Evolutionary conservation across 2,888 invertebrate genomes (phyloP), one percentile per base, ranked within the genome.

Genomic region (Microctonus hyperodae): DNA sequence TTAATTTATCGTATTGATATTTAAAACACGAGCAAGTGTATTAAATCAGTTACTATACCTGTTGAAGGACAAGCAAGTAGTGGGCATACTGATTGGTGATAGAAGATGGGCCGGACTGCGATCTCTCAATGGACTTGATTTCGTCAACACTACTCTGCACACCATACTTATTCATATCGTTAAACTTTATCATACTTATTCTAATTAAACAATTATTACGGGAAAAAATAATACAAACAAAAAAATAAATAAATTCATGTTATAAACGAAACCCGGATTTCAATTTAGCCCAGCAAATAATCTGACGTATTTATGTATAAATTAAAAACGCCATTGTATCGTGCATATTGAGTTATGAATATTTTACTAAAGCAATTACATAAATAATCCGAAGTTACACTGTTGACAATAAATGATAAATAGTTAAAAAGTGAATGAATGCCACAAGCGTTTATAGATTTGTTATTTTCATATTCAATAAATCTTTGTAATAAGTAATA

Each of bases 31-130:
- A 61, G 57, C 48, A 66, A 57, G 28, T 28, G 13, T 11, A 60
- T 60, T 62, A 51, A 66, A 48, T 61, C 33, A 57, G 74, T 71
- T 76, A 77, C 75, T 73, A 67, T 88, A 89, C 88, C 88, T 88
- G 87, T 86, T 87, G 81, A 86, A 88, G 76, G 87, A 88, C 74
- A 87, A 85, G 73, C 73, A 79, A 75, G 86, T 83, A 76, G 87
- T 82, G 75, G 88, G 87, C 86, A 88, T 88, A 84, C 86, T 87
- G 83, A 88, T 88, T 72, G 88, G 88, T 78, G 88, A 87, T 76
- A 88, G 85, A 78, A 87, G 86, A 79, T 84, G 81, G 64, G 83
- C 84, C 71, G 83, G 81, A 75, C 82, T 81, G 70, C 82, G 80
- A 70, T 81, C 84, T 73, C 79, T 79, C 76, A 83, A 75, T 70